Percentiles rank a stretch among this genome's conserved stretches.
These are phyloP conservation scores for Xiphophorus couchianus DNA, from an alignment of 2,113 vertebrate species.

Conservation along the genomic window DNA sequence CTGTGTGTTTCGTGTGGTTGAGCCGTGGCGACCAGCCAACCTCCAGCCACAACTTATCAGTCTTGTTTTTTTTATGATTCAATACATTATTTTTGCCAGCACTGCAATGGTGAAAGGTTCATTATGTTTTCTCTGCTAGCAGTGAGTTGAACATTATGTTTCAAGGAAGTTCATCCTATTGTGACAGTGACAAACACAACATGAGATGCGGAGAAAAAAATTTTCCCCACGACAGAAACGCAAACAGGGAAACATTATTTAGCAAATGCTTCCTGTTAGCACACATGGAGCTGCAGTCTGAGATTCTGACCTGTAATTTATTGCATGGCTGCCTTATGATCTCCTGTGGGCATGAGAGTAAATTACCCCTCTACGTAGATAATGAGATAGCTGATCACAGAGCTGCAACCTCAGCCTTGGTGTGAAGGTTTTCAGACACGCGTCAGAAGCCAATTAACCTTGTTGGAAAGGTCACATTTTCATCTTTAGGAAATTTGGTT, in stretches of 20 bases:
- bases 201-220: constrained; percentile 15
- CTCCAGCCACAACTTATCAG: not conserved
- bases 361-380: constrained; percentile 48
- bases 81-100: not conserved
- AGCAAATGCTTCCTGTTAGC: constrained; percentile 50
- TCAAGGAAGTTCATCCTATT: constrained; percentile 36
- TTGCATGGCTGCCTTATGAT: constrained; percentile 26
- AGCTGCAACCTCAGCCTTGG: constrained; percentile 40
- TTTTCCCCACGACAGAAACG: constrained; percentile 10
- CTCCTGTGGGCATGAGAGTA: constrained; percentile 63
- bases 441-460: constrained; percentile 36
- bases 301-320: constrained; percentile 53
- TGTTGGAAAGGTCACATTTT: constrained; percentile 39
- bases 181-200: constrained; percentile 23
- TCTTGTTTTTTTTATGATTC: not conserved
- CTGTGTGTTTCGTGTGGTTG: not conserved
- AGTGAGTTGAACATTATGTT: not conserved
- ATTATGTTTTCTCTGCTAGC: not conserved
- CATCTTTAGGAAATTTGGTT: not conserved
- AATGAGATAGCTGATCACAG: constrained; percentile 61
- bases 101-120: not conserved
- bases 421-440: constrained; percentile 22
- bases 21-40: not conserved
- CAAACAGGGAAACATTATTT: constrained; percentile 21
- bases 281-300: constrained; percentile 28